phyloP scores from a whole-genome alignment of 2,797 vertebrate species.

The Tangara arthus region DNA sequence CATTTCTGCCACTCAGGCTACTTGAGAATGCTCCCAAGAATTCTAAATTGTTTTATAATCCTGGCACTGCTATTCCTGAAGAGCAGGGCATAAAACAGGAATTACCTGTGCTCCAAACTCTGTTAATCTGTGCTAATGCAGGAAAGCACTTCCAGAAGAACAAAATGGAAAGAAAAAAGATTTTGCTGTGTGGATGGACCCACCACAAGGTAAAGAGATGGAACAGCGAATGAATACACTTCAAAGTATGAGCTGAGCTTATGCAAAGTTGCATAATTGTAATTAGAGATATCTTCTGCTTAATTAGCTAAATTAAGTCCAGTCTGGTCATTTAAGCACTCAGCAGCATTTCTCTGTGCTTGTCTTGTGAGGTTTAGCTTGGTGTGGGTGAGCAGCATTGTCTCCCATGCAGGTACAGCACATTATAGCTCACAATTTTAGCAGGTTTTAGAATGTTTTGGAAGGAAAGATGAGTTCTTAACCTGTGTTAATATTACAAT shows the following conservation, averaged over 20 bases:
- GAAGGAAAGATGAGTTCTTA: neutral
- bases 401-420: accelerated
- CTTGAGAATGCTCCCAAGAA: neutral
- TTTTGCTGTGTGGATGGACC: neutral
- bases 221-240: neutral
- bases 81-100: neutral
- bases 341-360: neutral
- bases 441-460: neutral
- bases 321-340: neutral
- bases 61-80: neutral
- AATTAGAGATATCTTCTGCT: neutral
- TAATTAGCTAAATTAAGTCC: neutral
- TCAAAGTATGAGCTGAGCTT: neutral
- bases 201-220: accelerated
- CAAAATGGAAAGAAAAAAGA: neutral
- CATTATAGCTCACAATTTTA: neutral
- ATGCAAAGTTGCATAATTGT: neutral
- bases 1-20: neutral
- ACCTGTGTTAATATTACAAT: neutral
- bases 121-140: neutral
- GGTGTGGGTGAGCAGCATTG: neutral
- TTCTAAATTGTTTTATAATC: neutral
- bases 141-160: neutral
- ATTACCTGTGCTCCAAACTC: neutral
- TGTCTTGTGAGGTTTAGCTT: neutral